Evolutionary conservation across 2,797 vertebrate species (phyloP).

Genomic region (Cossypha heuglini): DNA sequence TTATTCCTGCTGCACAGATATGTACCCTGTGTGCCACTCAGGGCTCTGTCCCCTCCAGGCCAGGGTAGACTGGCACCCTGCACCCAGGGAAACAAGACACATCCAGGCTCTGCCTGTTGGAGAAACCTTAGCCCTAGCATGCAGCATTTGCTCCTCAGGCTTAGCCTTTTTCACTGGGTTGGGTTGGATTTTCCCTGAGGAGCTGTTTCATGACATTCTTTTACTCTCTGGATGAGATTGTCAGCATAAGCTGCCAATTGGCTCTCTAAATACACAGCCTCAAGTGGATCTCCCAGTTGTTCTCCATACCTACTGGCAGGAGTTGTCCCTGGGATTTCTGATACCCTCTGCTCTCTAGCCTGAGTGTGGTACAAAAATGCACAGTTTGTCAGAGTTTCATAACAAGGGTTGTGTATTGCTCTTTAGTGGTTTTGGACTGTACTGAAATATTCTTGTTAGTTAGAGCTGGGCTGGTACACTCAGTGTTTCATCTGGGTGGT

Average conservation of each 20-base stretch:
- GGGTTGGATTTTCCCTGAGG: neutral
- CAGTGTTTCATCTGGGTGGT: neutral
- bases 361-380: neutral
- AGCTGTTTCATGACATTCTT: neutral
- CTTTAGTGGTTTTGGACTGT: neutral
- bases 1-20: neutral
- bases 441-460: neutral
- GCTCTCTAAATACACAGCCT: neutral
- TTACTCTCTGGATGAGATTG: neutral
- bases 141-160: neutral
- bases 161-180: neutral
- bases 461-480: neutral
- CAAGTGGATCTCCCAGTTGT: neutral
- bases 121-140: neutral
- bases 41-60: neutral
- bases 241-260: neutral
- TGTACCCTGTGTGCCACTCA: neutral
- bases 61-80: neutral
- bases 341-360: neutral
- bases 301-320: neutral
- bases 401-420: neutral
- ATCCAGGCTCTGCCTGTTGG: neutral
- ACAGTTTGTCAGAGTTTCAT: neutral
- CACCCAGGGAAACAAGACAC: neutral
- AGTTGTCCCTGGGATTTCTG: neutral